A percentile compares a stretch with the other conserved stretches of the same genome.
Evolutionary conservation across 2,797 vertebrate species (phyloP).

Genomic region (Gobionotothen gibberifrons): DNA sequence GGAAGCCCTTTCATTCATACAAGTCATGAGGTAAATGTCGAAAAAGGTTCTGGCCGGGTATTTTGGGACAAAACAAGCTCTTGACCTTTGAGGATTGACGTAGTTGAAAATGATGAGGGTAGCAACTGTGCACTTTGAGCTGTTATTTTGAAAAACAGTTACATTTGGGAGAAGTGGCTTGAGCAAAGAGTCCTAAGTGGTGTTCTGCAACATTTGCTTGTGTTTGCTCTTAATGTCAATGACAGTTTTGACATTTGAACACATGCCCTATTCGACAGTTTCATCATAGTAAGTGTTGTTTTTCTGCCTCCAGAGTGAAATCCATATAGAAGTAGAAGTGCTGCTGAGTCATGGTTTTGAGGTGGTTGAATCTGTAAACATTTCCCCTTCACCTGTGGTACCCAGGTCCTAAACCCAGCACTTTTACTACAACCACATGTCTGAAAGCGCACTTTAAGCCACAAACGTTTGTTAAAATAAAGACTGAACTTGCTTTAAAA

Average conservation of each 20-base stretch:
- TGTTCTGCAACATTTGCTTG: constrained; percentile 21
- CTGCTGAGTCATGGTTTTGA: constrained; percentile 60
- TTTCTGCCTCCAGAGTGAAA: constrained; percentile 36
- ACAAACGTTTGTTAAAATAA: constrained; percentile 69
- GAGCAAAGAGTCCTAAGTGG: constrained; percentile 24
- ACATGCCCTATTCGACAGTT: constrained; percentile 29
- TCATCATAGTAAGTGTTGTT: constrained; percentile 27
- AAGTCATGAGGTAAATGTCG: constrained; percentile 68
- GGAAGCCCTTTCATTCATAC: constrained; percentile 61
- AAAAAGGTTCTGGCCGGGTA: constrained; percentile 55
- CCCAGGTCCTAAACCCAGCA: constrained; percentile 38
- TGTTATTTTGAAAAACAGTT: constrained; percentile 63
- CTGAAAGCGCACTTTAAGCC: constrained; percentile 52
- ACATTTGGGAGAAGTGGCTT: constrained; percentile 39
- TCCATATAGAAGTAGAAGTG: constrained; percentile 26
- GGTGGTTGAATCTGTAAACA: constrained; percentile 40
- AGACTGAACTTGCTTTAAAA: constrained; percentile 61
- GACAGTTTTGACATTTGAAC: constrained; percentile 44
- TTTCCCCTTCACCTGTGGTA: constrained; percentile 54
- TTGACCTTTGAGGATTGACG: constrained; percentile 67
- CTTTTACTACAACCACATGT: constrained; percentile 61
- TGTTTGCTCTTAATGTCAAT: constrained; percentile 34
- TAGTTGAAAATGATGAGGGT: constrained; percentile 50
- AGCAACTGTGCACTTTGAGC: constrained; percentile 46
- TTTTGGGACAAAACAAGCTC: constrained; percentile 63